Evolutionary conservation across 2,797 vertebrate species (phyloP).

Genomic region (Etheostoma perlongum): DNA sequence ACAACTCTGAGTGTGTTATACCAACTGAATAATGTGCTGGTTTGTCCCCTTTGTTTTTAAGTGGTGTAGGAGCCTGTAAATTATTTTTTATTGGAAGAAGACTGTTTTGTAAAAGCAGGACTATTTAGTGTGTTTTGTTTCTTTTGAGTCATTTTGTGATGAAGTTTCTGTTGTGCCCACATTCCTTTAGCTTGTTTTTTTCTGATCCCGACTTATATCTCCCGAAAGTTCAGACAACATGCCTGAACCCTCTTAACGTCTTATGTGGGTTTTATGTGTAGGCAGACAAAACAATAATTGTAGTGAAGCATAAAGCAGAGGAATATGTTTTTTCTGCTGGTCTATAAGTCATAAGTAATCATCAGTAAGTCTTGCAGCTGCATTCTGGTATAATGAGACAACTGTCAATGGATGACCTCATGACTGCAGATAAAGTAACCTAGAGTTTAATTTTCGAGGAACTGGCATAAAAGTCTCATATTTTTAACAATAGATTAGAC

Average conservation of each 20-base stretch:
- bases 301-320: not conserved
- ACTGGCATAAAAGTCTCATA: not conserved
- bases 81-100: constrained; percentile 71
- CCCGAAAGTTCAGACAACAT: constrained; percentile 20
- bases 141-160: not conserved
- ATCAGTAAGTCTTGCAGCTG: constrained; percentile 19
- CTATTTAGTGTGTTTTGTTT: not conserved
- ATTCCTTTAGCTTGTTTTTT: constrained; percentile 20
- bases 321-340: not conserved
- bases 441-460: not conserved
- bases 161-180: constrained; percentile 2
- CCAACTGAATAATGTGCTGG: constrained; percentile 51
- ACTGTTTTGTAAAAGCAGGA: constrained; percentile 41
- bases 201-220: not conserved
- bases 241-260: constrained; percentile 10
- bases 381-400: not conserved
- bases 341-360: constrained; percentile 19
- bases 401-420: not conserved
- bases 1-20: constrained; percentile 51
- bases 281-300: constrained; percentile 9
- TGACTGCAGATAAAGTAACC: not conserved
- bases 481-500: not conserved
- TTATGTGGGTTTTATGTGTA: constrained; percentile 26
- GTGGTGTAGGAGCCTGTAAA: constrained; percentile 63
- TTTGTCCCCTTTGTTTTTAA: constrained; percentile 68